Percentiles rank a stretch among this genome's conserved stretches.
phyloP scores from a whole-genome alignment of 2,113 vertebrate genomes.

The Anhinga anhinga region DNA sequence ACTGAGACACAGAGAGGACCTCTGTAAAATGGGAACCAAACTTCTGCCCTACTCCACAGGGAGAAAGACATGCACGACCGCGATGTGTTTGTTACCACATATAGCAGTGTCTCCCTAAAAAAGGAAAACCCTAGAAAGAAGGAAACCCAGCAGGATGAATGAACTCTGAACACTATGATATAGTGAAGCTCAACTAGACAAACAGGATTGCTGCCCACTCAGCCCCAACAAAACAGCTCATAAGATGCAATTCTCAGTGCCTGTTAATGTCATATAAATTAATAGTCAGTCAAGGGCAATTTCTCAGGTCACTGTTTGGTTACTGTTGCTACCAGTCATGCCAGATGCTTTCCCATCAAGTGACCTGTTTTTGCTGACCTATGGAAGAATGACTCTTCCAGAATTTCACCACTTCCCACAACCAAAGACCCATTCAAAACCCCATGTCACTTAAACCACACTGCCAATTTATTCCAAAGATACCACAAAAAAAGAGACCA shows the following conservation, averaged over 20 bases:
- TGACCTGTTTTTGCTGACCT: neutral
- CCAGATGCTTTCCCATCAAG: neutral
- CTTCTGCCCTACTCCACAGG: neutral
- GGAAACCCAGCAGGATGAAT: neutral
- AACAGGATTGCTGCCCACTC: neutral
- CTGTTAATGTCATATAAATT: neutral
- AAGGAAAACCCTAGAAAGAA: slow-evolving; percentile 3
- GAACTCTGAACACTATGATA: neutral
- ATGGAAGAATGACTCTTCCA: accelerated
- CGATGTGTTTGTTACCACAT: neutral
- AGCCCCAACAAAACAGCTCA: neutral
- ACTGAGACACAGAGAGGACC: neutral
- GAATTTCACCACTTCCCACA: neutral
- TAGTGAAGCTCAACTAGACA: neutral
- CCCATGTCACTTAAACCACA: neutral
- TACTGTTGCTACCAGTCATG: neutral
- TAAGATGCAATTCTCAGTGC: neutral
- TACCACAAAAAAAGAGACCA: neutral
- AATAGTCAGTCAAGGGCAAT: neutral
- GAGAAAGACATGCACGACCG: neutral
- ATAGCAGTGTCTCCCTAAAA: neutral
- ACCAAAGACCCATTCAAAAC: neutral
- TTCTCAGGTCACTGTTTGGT: neutral
- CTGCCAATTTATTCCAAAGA: neutral
- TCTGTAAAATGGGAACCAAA: neutral